Conservation (phyloP, 1,140 invertebrate species). For the Drosophila gunungcola region DNA sequence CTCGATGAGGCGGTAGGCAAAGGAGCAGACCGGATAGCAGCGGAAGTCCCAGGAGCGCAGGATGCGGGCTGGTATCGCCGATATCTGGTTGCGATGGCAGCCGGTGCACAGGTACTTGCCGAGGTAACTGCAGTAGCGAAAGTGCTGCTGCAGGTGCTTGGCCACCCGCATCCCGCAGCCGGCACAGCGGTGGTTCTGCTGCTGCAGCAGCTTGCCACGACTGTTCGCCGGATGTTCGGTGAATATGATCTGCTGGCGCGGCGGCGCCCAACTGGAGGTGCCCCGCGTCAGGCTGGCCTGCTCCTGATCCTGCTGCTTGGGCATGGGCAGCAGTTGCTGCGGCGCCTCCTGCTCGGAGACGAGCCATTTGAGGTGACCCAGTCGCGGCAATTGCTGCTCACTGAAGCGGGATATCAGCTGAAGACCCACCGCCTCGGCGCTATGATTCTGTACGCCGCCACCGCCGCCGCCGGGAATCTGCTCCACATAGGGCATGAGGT, state of each 20-base stretch:
- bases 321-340: conserved; percentile 91
- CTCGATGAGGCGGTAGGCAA: conserved; percentile 91
- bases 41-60: conserved; percentile 87
- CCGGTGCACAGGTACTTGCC: conserved; percentile 95
- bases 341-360: conserved; percentile 92
- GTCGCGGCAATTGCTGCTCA: conserved; percentile 90
- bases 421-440: conserved; percentile 92
- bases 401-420: conserved; percentile 91
- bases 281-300: conserved; percentile 86
- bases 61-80: conserved; percentile 92
- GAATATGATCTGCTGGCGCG: conserved; percentile 93
- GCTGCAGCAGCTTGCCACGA: conserved; percentile 88
- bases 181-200: conserved; percentile 93
- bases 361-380: conserved; percentile 93
- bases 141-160: conserved; percentile 89
- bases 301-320: conserved; percentile 80
- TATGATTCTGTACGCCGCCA: conserved; percentile 77
- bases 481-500: conserved; percentile 48
- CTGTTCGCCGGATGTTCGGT: conserved; percentile 89
- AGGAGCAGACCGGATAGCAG: conserved; percentile 91
- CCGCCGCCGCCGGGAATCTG: conserved; percentile 9
- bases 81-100: conserved; percentile 92
- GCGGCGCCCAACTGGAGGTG: conserved; percentile 93
- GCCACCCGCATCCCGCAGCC: conserved; percentile 94
- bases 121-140: conserved; percentile 94